Conservation (phyloP, 2,797 vertebrate genomes). For the Dryobates pubescens region DNA sequence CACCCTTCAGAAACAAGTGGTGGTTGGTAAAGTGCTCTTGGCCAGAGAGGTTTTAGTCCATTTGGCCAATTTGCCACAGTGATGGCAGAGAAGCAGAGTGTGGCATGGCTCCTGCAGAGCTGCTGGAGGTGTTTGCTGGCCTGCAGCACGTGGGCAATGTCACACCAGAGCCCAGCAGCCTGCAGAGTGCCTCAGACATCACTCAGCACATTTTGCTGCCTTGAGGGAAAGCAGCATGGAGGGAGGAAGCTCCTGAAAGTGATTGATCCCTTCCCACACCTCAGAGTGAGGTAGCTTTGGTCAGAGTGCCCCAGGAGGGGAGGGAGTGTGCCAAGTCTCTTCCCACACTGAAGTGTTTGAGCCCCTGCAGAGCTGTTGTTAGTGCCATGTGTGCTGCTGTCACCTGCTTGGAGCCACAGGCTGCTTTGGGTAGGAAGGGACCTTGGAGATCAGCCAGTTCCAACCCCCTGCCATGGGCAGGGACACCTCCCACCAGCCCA, state of each 20-base stretch:
- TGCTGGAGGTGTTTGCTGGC: neutral
- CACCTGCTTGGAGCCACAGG: no score
- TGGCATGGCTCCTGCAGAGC: neutral
- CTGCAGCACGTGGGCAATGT: neutral
- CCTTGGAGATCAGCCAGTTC: no score
- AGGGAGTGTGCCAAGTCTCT: neutral
- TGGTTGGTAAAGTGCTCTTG: neutral
- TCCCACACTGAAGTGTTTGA: neutral
- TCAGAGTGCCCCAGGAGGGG: neutral
- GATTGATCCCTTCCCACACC: neutral
- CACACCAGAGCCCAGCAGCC: no score
- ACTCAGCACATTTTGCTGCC: neutral
- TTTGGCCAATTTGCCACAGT: neutral
- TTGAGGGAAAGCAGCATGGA: neutral
- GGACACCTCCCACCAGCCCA: no score
- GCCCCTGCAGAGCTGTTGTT: neutral
- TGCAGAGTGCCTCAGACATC: neutral
- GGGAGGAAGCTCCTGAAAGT: neutral
- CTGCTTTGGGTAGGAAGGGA: no score
- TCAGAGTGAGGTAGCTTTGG: no score
- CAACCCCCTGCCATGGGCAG: no score
- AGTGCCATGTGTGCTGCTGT: rapidly evolving
- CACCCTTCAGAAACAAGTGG: neutral
- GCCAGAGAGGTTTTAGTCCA: neutral
- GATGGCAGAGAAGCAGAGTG: neutral